Conservation (phyloP, 1,140 invertebrate genomes). For the Hyphantria cunea region DNA sequence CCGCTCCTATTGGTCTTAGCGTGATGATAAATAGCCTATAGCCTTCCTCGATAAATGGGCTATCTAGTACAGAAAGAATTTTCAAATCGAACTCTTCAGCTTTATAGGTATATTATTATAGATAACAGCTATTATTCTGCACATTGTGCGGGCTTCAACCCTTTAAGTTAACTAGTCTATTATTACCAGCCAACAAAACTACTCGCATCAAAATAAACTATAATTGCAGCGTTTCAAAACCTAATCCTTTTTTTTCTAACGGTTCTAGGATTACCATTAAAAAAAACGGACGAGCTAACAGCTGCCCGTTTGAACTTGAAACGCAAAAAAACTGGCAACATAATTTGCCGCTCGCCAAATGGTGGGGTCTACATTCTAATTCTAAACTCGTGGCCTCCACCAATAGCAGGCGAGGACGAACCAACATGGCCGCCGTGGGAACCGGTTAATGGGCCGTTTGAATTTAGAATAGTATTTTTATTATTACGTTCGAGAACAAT, state of each 20-base stretch:
- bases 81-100: too few relatives aligned
- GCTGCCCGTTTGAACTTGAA: conserved; percentile 71
- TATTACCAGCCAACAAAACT: conserved; percentile 4
- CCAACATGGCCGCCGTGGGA: conserved; percentile 78
- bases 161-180: neutral
- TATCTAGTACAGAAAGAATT: too few relatives aligned
- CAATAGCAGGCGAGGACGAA: conserved; percentile 76
- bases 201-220: conserved; percentile 6
- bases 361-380: conserved; percentile 79
- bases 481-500: conserved; percentile 73
- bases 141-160: neutral
- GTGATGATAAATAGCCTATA: too few relatives aligned
- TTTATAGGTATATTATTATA: too few relatives aligned
- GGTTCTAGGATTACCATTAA: conserved; percentile 27
- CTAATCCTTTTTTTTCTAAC: conserved; percentile 22
- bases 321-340: conserved; percentile 70
- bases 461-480: conserved; percentile 81
- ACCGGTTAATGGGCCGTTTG: conserved; percentile 78
- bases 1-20: too few relatives aligned
- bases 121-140: neutral
- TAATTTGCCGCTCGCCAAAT: conserved; percentile 79
- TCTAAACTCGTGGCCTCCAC: conserved; percentile 74
- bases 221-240: conserved; percentile 14
- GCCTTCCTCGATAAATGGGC: too few relatives aligned
- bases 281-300: conserved; percentile 40